Evolutionary conservation across 2,888 invertebrate species (phyloP), one percentile per base, ranked within the genome.

Genomic region (Metalampra italica): DNA sequence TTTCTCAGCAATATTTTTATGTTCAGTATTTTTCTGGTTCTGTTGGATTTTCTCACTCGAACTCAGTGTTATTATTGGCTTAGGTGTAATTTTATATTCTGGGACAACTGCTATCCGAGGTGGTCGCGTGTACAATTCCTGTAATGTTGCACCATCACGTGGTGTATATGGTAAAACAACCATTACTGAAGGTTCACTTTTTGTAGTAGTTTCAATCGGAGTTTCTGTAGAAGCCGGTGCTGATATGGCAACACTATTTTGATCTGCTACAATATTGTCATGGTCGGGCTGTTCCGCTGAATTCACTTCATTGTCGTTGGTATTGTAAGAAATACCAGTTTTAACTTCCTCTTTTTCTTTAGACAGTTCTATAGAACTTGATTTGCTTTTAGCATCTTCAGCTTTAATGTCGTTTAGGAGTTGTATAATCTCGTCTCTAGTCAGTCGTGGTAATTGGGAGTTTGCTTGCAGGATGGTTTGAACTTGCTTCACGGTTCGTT

Each of bases 401-500:
- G 86, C 81, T 51, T 91, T 90, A 45, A 94, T 92, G 57, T 94
- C 94, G 56, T 92, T 91, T 5, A 94, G 74, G 13, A 94, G 87
- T 54, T 92, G 91, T 29, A 94, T 73, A 52, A 94, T 94, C 68
- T 94, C 92, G 8, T 91, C 90, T 61, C 93, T 82, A 0, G 91
- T 90, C 29, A 94, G 74, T 52, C 92, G 84, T 1, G 94, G 94
- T 43, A 94, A 71, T n/a, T 84, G 82, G 3, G 92, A 82, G 69
- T 94, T 91, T 4, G 88, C 76, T 62, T 90, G 84, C 8, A 94
- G 78, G 59, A 94, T 90, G 34, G 73, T 89, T 64, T 94, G 92
- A 1, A 94, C 94, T 78, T 94, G 93, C 61, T 90, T 84, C 7
- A 94, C 91, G 8, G 94, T 94, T 56, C 87, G 90, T 59, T 92